Evolutionary conservation across 2,888 invertebrate genomes (phyloP).

Genomic region (Octonoba sinensis): DNA sequence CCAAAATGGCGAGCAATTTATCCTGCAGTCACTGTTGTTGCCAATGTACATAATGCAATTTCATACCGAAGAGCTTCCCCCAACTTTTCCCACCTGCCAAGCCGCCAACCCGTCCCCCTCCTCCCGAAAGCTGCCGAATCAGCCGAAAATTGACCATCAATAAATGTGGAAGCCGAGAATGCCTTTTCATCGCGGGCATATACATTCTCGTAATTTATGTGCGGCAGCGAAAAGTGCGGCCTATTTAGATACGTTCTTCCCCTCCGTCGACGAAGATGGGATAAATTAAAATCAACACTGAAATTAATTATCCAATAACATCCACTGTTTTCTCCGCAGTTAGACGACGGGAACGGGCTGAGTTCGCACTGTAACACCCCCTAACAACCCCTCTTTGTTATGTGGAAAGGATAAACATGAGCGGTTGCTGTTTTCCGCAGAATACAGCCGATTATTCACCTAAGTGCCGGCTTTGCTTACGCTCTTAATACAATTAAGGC

Average conservation of each 20-base stretch:
- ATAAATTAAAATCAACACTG: conserved; percentile 65
- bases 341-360: not conserved
- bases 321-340: conserved; percentile 50
- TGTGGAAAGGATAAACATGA: conserved; percentile 34
- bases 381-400: conserved; percentile 17
- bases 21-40: conserved; percentile 29
- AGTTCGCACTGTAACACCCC: conserved; percentile 7
- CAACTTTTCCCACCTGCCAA: not conserved
- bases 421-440: conserved; percentile 34
- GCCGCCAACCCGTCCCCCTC: not conserved
- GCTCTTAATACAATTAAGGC: too few species aligned
- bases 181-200: conserved; percentile 16
- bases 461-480: not conserved
- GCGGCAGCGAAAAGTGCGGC: conserved; percentile 42
- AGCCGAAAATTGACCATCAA: conserved; percentile 60
- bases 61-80: conserved; percentile 25
- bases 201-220: conserved; percentile 50
- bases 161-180: conserved; percentile 32
- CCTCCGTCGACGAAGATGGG: conserved; percentile 1
- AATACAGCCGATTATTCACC: conserved; percentile 29
- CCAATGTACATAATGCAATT: conserved; percentile 40
- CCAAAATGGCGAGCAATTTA: too few species aligned
- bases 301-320: conserved; percentile 65
- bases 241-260: conserved; percentile 42
- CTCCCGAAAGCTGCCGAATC: conserved; percentile 12